Base-by-base conservation (phyloP, 1,140 invertebrate species). In the Drosophila sturtevanti region DNA sequence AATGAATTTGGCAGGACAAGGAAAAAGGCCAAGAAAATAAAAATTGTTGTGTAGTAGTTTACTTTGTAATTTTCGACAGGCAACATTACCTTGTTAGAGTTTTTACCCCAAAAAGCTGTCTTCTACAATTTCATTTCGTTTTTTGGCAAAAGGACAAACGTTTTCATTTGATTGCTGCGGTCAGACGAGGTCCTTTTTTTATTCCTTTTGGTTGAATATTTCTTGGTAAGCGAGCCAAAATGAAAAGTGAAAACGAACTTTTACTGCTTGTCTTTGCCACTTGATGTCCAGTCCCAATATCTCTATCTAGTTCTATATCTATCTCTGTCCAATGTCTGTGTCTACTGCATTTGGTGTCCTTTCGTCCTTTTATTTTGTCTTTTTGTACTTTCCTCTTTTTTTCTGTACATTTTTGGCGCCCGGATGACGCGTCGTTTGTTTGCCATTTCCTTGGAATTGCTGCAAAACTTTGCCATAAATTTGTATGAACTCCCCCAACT, bases 221-320 rank as follows among this genome's bases (percentile, higher is more conserved):
- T n/a, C n/a, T n/a, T n/a, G n/a, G n/a, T n/a, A n/a, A 68, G 70
- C 74, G 58, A 54, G 24, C 21, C 54, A 37, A 48, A 75, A 74
- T 74, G 89, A 81, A 90, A 90, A 90, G 87, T 90, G 87, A 90
- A 90, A 90, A 90, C 77, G n/a, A 89, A 90, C 87, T 90, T 90
- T 90, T 90, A 90, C 84, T 89, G 48, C 54, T 68, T 67, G 61
- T 24, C 34, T 12, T 18, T 14, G 21, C n/a, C 24, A 5, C 48
- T 27, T 38, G 14, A 14, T 44, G 37, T 48, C 16, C 41, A 48
- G 41, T 48, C 7, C 6, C 2, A 4, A 2, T 6, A 6, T 31
- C 27, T 31, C 27, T 31, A 31, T 31, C 27, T 31, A 31, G 9
- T 3, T 35, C 34, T 12, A 11, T 35, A 9, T 12, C 41, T 48